phyloP scores from a whole-genome alignment of 2,888 invertebrate species.

The Cerastis rubricosa region DNA sequence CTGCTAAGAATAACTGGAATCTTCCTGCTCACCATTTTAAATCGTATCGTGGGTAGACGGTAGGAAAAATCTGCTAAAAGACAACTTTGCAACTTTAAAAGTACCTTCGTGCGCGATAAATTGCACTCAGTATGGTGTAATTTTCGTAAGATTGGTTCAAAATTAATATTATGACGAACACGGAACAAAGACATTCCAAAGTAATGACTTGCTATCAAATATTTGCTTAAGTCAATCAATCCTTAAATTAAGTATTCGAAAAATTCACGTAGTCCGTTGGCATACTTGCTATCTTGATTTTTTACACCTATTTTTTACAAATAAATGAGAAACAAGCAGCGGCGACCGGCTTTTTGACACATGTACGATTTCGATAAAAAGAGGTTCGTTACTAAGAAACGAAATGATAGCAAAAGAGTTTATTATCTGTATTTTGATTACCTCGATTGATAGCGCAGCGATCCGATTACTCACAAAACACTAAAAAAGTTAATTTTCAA shows the following conservation, averaged over 20 bases:
- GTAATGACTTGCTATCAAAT: conserved; percentile 40
- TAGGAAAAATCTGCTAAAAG: not conserved
- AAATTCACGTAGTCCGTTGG: not conserved
- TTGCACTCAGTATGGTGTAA: not conserved
- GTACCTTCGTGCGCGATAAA: conserved; percentile 6
- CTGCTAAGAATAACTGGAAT: conserved; percentile 17
- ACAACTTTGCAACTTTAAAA: conserved; percentile 21
- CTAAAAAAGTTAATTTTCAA: conserved; percentile 71
- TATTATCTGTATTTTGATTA: conserved; percentile 70
- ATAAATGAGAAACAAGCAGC: conserved; percentile 13
- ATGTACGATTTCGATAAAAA: conserved; percentile 38
- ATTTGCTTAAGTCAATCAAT: conserved; percentile 17
- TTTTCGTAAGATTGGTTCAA: not conserved
- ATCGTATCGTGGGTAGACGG: conserved; percentile 6
- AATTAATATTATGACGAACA: conserved; percentile 3
- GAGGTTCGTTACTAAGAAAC: conserved; percentile 58
- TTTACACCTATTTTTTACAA: not conserved
- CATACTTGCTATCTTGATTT: conserved; percentile 21
- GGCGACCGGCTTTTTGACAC: conserved; percentile 53
- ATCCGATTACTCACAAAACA: conserved; percentile 73
- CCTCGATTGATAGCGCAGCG: conserved; percentile 67
- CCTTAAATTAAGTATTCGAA: too few relatives aligned
- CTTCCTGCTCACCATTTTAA: conserved; percentile 35
- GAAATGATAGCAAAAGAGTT: conserved; percentile 65
- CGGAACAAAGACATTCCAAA: conserved; percentile 60